Evolutionary conservation across 2,113 vertebrate genomes (phyloP), one percentile per base, ranked within the genome.

Genomic region (Gambusia affinis): DNA sequence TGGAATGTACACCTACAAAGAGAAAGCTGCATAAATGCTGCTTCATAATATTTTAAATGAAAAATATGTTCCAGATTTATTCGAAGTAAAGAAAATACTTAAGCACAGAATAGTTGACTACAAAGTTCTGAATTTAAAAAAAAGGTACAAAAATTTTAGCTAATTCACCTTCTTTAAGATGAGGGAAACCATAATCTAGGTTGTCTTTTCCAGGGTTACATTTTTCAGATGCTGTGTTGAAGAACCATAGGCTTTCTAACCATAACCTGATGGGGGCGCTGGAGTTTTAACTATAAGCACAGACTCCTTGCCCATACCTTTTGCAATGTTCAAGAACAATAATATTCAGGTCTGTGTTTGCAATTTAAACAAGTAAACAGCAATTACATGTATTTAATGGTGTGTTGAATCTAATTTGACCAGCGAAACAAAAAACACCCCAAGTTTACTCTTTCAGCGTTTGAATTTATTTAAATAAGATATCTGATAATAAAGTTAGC

Each of bases 261-360:
- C 78, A 31, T 73, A 70, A 35, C 88, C 89, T 87, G 47, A 79
- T 51, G 86, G 76, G 78, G 89, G 80, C 79, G 79, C 67, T 60
- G 87, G 74, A 76, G 28, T 35, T 78, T 72, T 28, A 70, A 75
- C 24, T 37, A 63, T 72, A 17, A 15, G 15, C 65, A 83, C 15
- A 54, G 10, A 35, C 51, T 24, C 12, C 8, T 66, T 60, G 74
- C n/a, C 24, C 54, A 67, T n/a, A 66, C 28, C 35, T 72, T 31
- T 24, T 33, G n/a, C 7, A 1, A 8, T 29, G 15, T 5, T 3
- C 12, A 60, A 28, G 28, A 60, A 17, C n/a, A 60, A 8, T 60
- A 4, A 27, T 12, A 28, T 12, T 14, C 27, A 5, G 60, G 27
- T 28, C 17, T 61, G 12, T 1, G n/a, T 61, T 14, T 11, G 60